Base-by-base conservation (phyloP, 2,888 invertebrate species). In the Argyra leucocephala region DNA sequence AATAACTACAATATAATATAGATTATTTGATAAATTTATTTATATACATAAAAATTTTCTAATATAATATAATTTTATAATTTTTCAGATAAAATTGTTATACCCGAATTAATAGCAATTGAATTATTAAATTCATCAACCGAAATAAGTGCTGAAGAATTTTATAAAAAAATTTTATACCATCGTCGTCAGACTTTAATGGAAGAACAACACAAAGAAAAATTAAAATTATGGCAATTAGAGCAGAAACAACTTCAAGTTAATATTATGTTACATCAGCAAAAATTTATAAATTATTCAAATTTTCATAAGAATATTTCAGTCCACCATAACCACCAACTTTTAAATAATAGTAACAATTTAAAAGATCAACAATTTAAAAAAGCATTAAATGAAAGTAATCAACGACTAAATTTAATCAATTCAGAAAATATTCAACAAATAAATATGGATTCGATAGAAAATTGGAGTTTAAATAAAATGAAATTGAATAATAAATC, bases 71-170 rank as follows among this genome's bases (percentile, higher is more conserved):
- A n/a, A n/a, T n/a, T 61, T 36, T 23, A 22, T 66, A 31, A 59
- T 31, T 22, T 74, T 75, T 63, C 72, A 77, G 80, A 79, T 72
- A 76, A 78, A 77, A 76, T 79, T 74, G 76, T 77, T 73, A 78
- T 80, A 74, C 78, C 80, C 69, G 79, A 80, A 72, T 76, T 77
- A 73, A 76, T 80, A 67, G 79, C 78, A 68, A 78, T 79, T 71
- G 77, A 75, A 68, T 76, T 77, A 70, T 72, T 76, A 61, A 79
- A 79, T 72, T 75, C 74, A 71, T 75, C 74, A 71, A 69, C 67
- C 31, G 80, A 76, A 76, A 78, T 78, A 70, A 76, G 74, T 72
- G 78, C 74, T 67, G 79, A 76, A 70, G 75, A 78, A 75, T 81
- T 77, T 74, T 80, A 76, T 72, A 77, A 72, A 76, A 81, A 74